These are phyloP conservation scores for Drosophila insularis DNA, from an alignment of 1,140 invertebrate genomes.

Conservation along the genomic window DNA sequence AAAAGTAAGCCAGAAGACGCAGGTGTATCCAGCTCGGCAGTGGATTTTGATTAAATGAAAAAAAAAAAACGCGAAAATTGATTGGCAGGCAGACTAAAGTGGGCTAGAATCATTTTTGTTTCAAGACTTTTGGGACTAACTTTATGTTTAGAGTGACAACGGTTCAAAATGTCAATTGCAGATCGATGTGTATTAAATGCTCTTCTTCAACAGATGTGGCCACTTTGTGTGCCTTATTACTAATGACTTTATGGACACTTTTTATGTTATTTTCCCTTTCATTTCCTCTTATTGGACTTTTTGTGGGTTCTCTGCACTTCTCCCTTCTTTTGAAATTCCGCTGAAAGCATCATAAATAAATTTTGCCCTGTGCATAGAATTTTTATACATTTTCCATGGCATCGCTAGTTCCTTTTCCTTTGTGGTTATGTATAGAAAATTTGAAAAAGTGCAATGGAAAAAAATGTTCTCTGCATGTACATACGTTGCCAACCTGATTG, in stretches of 20 bases:
- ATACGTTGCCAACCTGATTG: background rate
- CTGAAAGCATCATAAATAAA: background rate
- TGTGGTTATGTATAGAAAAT: background rate
- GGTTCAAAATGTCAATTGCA: conserved; percentile 50
- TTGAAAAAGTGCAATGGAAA: too few relatives aligned
- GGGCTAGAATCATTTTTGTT: background rate
- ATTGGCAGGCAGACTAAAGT: conserved; percentile 19
- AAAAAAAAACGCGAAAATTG: conserved; percentile 25
- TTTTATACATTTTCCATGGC: background rate
- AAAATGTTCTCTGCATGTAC: background rate
- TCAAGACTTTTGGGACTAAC: conserved; percentile 25
- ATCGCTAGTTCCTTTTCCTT: background rate
- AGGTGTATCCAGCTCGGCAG: conserved; percentile 19
- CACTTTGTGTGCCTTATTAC: background rate
- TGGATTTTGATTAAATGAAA: conserved; percentile 29
- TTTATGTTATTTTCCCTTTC: background rate
- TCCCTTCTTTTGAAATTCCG: background rate
- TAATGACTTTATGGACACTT: conserved; percentile 2
- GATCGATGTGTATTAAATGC: conserved; percentile 19
- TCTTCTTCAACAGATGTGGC: background rate
- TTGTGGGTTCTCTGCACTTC: background rate
- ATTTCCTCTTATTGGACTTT: background rate
- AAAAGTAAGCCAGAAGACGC: background rate
- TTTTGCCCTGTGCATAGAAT: background rate
- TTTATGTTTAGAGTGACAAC: conserved; percentile 4